These are phyloP conservation scores for Bathynomus jamesi DNA, from an alignment of 1,140 invertebrate species.

Conservation along the genomic window DNA sequence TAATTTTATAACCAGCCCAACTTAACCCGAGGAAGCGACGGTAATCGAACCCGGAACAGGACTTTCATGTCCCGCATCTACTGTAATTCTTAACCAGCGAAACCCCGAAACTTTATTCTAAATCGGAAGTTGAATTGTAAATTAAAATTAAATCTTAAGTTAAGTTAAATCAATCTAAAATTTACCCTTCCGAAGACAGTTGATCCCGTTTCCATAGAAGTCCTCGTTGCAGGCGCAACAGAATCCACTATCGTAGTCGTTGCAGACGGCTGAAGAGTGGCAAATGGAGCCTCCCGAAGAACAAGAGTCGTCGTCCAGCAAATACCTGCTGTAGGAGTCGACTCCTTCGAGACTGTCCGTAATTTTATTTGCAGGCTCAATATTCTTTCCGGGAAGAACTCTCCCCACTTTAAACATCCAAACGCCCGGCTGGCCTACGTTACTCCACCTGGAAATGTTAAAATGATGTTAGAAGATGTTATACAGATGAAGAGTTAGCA, in stretches of 20 bases:
- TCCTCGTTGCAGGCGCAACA: slow-evolving; percentile 75
- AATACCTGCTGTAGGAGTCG: background rate
- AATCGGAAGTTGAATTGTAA: too few relatives aligned
- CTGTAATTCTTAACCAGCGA: too few relatives aligned
- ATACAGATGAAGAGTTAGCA: too few relatives aligned
- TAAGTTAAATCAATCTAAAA: too few relatives aligned
- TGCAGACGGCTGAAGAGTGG: slow-evolving; percentile 69
- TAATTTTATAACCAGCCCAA: too few relatives aligned
- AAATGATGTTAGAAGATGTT: too few relatives aligned
- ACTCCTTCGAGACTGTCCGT: background rate
- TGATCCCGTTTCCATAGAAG: slow-evolving; percentile 83
- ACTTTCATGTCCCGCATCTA: too few relatives aligned
- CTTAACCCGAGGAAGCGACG: too few relatives aligned
- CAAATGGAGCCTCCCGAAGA: slow-evolving; percentile 57
- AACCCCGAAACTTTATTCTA: too few relatives aligned
- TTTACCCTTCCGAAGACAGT: slow-evolving; percentile 73
- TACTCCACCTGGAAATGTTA: slow-evolving; percentile 63
- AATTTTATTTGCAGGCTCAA: slow-evolving; percentile 56
- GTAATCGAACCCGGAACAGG: too few relatives aligned
- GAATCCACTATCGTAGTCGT: slow-evolving; percentile 71
- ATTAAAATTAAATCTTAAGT: too few relatives aligned
- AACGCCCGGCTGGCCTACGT: slow-evolving; percentile 68
- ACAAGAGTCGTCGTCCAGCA: slow-evolving; percentile 44
- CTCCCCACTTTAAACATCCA: slow-evolving; percentile 72
- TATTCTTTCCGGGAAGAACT: slow-evolving; percentile 47